Evolutionary conservation across 2,888 invertebrate genomes (phyloP), one percentile per base, ranked within the genome.

Genomic region (Dasypogon diadema): DNA sequence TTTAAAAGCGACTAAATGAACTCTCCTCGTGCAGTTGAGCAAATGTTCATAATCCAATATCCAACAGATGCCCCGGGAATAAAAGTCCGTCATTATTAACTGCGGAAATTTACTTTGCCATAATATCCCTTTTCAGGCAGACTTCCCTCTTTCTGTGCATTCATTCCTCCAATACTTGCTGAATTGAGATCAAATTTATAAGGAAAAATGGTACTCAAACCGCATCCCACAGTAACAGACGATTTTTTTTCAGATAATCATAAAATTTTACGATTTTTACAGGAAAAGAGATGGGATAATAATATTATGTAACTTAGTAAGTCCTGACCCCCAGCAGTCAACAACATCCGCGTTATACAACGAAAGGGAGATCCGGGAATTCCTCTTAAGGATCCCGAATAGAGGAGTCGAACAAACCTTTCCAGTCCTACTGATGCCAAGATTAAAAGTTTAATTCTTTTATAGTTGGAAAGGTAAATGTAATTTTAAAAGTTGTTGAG

Each of bases 51-150:
- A 60, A 37, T 34, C 60, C 18, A 60, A 60, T 42, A 60, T 37
- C 21, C 21, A 37, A 34, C 60, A 60, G 60, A 60, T 60, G 60
- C 18, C 60, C n/a, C 26, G 42, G 42, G 37, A 60, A 60, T 60
- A 16, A 22, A 37, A 60, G 37, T 60, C 60, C 16, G 21, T 6
- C 34, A 34, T 37, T 60, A 60, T 60, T 60, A 60, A 37, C 37
- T 37, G 37, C 60, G 60, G 60, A 60, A 60, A 60, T 60, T 60
- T 60, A 37, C 37, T 60, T 60, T 37, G 21, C 60, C 1, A 42
- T 6, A 42, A 42, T 3, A 42, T 42, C 42, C 42, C n/a, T 12
- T 42, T 12, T 42, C 42, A 6, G n/a, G 34, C 34, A 30, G 10
- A 30, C 10, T 30, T 30, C 34, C 10, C 34, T 30, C 10, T n/a